phyloP scores from a whole-genome alignment of 1,140 invertebrate genomes.

The Zelostemma sp. region DNA sequence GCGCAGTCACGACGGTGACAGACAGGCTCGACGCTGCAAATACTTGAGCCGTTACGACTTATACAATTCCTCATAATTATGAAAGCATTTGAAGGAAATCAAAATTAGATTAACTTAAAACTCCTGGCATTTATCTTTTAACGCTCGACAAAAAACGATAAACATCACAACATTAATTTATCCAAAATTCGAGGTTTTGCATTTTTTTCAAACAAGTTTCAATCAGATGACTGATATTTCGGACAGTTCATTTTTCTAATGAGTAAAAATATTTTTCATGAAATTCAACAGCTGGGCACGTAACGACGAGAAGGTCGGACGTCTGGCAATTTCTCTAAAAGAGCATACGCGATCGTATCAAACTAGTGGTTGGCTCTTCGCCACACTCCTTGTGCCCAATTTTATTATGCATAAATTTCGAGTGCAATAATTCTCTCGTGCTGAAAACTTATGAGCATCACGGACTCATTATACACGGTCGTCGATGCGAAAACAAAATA shows the following conservation, averaged over 20 bases:
- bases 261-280: not conserved
- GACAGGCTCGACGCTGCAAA: not conserved
- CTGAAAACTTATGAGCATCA: constrained; percentile 19
- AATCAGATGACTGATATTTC: constrained; percentile 11
- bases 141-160: not conserved
- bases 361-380: constrained; percentile 30
- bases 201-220: no score
- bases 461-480: constrained; percentile 17
- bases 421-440: constrained; percentile 43
- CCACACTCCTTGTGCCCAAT: constrained; percentile 45
- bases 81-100: not conserved
- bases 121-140: not conserved
- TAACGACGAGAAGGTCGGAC: constrained; percentile 25
- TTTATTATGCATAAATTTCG: constrained; percentile 51
- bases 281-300: not conserved
- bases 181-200: not conserved
- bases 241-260: constrained; percentile 19
- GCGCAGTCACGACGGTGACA: not conserved
- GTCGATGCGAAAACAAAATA: constrained; percentile 17
- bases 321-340: constrained; percentile 37
- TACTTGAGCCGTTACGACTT: not conserved
- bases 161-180: no score
- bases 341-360: constrained; percentile 31
- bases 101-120: not conserved
- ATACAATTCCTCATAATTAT: not conserved